Conservation (phyloP, 2,113 vertebrate genomes). For the Cryptoleucopteryx plumbea region DNA sequence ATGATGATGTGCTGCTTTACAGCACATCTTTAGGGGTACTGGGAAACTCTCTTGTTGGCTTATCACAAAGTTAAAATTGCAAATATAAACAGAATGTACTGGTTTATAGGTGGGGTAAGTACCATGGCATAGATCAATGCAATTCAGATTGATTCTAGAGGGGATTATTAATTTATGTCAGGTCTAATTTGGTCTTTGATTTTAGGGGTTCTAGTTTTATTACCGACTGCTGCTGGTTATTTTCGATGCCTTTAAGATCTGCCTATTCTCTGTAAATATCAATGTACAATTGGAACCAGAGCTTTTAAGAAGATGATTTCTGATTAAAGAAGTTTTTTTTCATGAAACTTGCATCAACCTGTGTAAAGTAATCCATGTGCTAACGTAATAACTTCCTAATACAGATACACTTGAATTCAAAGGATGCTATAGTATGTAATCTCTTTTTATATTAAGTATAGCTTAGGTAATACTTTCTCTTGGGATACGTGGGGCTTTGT, state of each 20-base stretch:
- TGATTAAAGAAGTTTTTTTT: neutral
- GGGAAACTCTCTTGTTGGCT: neutral
- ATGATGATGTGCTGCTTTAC: neutral
- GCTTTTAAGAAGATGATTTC: constrained; percentile 23
- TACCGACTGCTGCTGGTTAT: neutral
- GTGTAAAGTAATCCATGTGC: neutral
- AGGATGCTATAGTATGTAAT: constrained; percentile 28
- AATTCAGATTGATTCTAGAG: neutral
- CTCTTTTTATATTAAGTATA: constrained; percentile 37
- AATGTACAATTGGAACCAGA: neutral
- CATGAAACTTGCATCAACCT: neutral
- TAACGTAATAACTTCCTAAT: constrained; percentile 35
- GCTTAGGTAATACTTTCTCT: constrained; percentile 22
- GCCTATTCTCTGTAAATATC: neutral
- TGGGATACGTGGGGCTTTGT: neutral
- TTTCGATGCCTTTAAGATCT: neutral
- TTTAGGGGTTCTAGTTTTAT: neutral
- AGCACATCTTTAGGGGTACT: neutral
- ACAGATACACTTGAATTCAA: constrained; percentile 40
- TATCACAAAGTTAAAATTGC: neutral
- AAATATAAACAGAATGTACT: neutral
- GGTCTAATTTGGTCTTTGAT: neutral
- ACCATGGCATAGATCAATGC: neutral
- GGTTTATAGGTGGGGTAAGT: neutral
- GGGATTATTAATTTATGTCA: neutral